Conservation (phyloP, 2,888 invertebrate genomes). For the Fissipunctia ypsillon region DNA sequence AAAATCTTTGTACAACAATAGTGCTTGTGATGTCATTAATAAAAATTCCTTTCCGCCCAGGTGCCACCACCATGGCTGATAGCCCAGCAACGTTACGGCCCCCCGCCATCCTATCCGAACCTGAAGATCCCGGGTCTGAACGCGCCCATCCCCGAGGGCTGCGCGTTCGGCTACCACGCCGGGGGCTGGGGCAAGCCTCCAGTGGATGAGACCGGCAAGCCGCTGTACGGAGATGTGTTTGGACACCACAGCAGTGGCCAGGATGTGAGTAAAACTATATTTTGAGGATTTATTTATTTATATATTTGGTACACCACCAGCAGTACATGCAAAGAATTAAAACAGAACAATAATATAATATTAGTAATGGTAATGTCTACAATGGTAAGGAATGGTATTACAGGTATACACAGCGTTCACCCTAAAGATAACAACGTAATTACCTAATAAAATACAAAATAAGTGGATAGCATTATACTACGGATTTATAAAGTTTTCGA, state of each 20-base stretch:
- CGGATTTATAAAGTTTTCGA: background rate
- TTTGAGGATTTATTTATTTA: background rate
- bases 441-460: too few relatives aligned
- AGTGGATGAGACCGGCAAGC: constrained; percentile 99
- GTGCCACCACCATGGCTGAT: constrained; percentile 98
- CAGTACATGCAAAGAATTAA: too few relatives aligned
- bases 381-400: too few relatives aligned
- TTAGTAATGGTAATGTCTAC: too few relatives aligned
- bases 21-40: background rate
- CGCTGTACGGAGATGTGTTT: constrained; percentile 99
- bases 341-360: too few relatives aligned
- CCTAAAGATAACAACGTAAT: too few relatives aligned
- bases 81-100: constrained; percentile 99
- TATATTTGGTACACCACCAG: too few relatives aligned
- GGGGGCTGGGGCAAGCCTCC: constrained; percentile 99
- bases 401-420: too few relatives aligned
- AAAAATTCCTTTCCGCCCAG: constrained; percentile 65
- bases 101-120: constrained; percentile 99
- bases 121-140: constrained; percentile 99
- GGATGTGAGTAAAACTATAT: constrained; percentile 89
- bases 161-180: constrained; percentile 99
- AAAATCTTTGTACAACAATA: too few relatives aligned
- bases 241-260: constrained; percentile 94
- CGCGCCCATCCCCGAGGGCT: constrained; percentile 99
- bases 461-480: too few relatives aligned